These are phyloP conservation scores for Accipiter virgatus DNA, from an alignment of 2,113 vertebrate genomes.

Conservation along the genomic window DNA sequence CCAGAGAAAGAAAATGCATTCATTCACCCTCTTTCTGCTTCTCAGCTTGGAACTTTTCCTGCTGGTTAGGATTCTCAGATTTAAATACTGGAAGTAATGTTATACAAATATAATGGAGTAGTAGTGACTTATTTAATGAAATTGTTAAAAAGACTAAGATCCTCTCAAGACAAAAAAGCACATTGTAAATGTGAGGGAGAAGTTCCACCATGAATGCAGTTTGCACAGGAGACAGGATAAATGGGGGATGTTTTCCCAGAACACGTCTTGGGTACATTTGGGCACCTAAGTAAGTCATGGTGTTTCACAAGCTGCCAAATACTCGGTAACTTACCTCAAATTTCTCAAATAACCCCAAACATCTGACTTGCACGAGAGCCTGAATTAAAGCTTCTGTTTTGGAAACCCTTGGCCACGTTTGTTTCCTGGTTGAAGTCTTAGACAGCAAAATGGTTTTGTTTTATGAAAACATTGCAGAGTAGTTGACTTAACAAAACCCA, in stretches of 20 bases:
- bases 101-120: background rate
- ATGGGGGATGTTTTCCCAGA: background rate
- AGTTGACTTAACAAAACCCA: background rate
- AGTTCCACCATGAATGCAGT: background rate
- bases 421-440: background rate
- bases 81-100: background rate
- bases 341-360: background rate
- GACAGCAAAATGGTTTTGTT: background rate
- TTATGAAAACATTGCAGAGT: background rate
- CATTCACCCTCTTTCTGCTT: background rate
- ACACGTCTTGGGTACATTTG: fast-evolving
- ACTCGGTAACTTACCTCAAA: background rate
- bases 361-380: background rate
- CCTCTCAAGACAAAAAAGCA: background rate
- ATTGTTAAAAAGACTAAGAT: background rate
- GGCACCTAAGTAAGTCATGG: background rate
- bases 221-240: background rate
- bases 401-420: background rate
- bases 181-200: background rate
- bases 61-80: background rate
- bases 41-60: background rate
- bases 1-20: background rate
- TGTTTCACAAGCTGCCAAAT: background rate
- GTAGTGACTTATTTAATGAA: background rate
- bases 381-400: background rate